Evolutionary conservation across 1,140 invertebrate genomes (phyloP), one percentile per base, ranked within the genome.

Genomic region (Drosophila sp.): DNA sequence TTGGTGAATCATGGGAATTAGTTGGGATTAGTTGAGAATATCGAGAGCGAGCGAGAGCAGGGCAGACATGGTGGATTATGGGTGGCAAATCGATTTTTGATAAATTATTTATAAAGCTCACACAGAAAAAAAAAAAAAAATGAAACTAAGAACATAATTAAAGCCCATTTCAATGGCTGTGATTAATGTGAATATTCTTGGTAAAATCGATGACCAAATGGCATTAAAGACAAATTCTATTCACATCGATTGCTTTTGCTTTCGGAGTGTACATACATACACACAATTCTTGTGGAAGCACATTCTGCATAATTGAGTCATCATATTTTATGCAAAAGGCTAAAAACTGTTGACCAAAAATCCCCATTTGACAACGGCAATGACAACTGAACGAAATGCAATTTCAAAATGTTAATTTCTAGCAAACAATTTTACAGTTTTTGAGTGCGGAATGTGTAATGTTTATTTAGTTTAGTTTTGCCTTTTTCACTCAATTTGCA

Each of bases 41-140:
- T 75, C 60, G 60, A 67, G 64, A 67, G 27, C 8, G 29, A 60
- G 56, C 30, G 25, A 44, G 17, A 29, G 44, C 33, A 11, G 35
- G 41, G 44, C 54, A 64, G 61, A 58, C 57, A 64, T 74, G 56
- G 8, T 11, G 79, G 79, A 82, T 82, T 82, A 50, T 82, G 74
- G 54, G 74, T 27, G 63, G 65, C 68, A 67, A 58, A 87, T 86
- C 84, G 83, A 86, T 86, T 89, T 79, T 83, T 86, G 83, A 89
- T 83, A 87, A 83, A 86, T 86, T 86, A 87, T 86, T 83, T 89
- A 83, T 70, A 54, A 54, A 64, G 79, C 55, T 79, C 56, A 55
- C 71, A 63, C 17, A 47, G 4, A 4, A 17, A 44, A 47, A 7
- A 7, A 0, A 44, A 23, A 44, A 44, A 6, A 23, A 0, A 44